A percentile compares a stretch with the other conserved stretches of the same genome.
Evolutionary conservation across 2,797 vertebrate genomes (phyloP).

Genomic region (Hephaestus fuliginosus): DNA sequence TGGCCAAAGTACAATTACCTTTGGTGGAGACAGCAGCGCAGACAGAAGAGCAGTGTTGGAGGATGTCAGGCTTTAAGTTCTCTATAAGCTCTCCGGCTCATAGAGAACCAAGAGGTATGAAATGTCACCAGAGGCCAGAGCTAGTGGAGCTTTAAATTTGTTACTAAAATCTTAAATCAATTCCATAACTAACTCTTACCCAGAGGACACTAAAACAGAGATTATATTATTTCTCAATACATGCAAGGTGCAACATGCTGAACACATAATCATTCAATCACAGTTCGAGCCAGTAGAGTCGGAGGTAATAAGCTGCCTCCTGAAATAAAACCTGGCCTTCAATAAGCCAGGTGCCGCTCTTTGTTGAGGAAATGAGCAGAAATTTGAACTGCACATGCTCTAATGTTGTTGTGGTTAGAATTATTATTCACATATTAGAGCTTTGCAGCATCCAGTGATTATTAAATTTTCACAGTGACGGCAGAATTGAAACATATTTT

Average conservation of each 20-base stretch:
- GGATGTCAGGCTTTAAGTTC: slow-evolving; percentile 48
- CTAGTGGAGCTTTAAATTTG: slow-evolving; percentile 68
- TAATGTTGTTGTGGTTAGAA: slow-evolving; percentile 5
- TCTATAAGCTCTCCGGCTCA: slow-evolving; percentile 50
- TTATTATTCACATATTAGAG: slow-evolving; percentile 12
- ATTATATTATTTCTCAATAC: slow-evolving; percentile 42
- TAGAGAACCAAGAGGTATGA: slow-evolving; percentile 60
- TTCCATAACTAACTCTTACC: slow-evolving; percentile 60
- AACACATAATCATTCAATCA: slow-evolving; percentile 59
- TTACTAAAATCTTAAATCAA: slow-evolving; percentile 71
- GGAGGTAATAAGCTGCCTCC: slow-evolving; percentile 46
- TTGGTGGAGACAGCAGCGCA: slow-evolving; percentile 42
- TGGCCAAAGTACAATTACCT: slow-evolving; percentile 62
- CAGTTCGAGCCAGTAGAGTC: slow-evolving; percentile 45
- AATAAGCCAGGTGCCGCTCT: slow-evolving; percentile 45
- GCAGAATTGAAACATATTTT: slow-evolving; percentile 12
- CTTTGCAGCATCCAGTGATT: slow-evolving; percentile 4
- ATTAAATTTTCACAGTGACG: slow-evolving; percentile 2
- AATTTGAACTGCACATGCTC: slow-evolving; percentile 26
- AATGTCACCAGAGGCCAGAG: slow-evolving; percentile 67
- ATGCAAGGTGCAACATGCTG: slow-evolving; percentile 36
- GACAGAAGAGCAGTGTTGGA: slow-evolving; percentile 39
- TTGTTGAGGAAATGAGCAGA: slow-evolving; percentile 23
- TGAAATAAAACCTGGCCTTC: slow-evolving; percentile 39
- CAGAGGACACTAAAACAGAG: slow-evolving; percentile 57